phyloP scores from a whole-genome alignment of 1,140 invertebrate species.

The Metopolophium dirhodum region DNA sequence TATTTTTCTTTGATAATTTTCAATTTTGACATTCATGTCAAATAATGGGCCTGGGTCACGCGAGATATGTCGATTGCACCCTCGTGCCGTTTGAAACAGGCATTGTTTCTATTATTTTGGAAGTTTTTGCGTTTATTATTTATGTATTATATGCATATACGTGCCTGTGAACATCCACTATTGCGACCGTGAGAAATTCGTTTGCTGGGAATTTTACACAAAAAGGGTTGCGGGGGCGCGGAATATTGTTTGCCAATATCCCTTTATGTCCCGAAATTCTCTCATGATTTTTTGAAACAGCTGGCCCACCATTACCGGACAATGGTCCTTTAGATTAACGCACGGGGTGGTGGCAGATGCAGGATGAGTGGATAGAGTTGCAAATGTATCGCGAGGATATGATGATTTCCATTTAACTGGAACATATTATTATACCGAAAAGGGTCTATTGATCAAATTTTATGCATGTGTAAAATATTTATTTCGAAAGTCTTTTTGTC shows the following conservation, averaged over 20 bases:
- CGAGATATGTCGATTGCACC: neutral
- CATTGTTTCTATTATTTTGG: slow-evolving; percentile 8
- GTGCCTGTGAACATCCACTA: neutral
- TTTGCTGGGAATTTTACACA: neutral
- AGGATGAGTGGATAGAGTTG: slow-evolving; percentile 18
- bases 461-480: neutral
- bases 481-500: neutral
- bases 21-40: neutral
- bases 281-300: slow-evolving; percentile 33
- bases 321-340: slow-evolving; percentile 30
- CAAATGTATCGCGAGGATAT: neutral
- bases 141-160: neutral
- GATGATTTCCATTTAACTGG: slow-evolving; percentile 27
- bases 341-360: neutral
- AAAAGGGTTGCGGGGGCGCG: slow-evolving; percentile 46
- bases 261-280: slow-evolving; percentile 32
- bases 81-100: neutral
- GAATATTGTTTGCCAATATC: slow-evolving; percentile 13
- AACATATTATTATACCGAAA: slow-evolving; percentile 27
- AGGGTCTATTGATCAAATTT: slow-evolving; percentile 26
- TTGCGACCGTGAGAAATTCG: slow-evolving; percentile 48
- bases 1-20: neutral
- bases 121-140: neutral
- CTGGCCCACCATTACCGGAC: slow-evolving; percentile 1
- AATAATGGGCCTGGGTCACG: neutral